These are phyloP conservation scores for Holacanthella duospinosa DNA, from an alignment of 2,888 invertebrate species.

Conservation along the genomic window DNA sequence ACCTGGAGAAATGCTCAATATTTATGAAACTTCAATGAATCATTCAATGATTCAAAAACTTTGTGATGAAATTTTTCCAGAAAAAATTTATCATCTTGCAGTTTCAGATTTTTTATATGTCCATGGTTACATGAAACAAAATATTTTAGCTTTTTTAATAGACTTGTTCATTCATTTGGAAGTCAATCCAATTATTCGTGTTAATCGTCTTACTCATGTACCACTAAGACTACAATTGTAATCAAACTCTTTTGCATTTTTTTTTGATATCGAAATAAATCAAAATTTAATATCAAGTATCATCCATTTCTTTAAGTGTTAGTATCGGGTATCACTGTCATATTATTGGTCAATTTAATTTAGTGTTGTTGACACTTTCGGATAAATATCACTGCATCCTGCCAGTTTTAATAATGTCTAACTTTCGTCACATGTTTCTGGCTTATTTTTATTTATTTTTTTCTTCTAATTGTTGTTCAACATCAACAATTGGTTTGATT, in stretches of 20 bases:
- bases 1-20: slow-evolving; percentile 30
- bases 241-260: neutral
- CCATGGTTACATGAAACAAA: slow-evolving; percentile 36
- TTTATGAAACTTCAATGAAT: slow-evolving; percentile 33
- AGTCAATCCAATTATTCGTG: slow-evolving; percentile 29
- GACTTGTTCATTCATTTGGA: slow-evolving; percentile 34
- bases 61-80: slow-evolving; percentile 33
- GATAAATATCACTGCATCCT: too few relatives aligned
- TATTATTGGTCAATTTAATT: too few relatives aligned
- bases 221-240: slow-evolving; percentile 27
- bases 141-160: slow-evolving; percentile 32
- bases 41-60: slow-evolving; percentile 30
- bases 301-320: too few relatives aligned
- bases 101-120: slow-evolving; percentile 36
- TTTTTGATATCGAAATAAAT: neutral
- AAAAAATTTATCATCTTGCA: slow-evolving; percentile 33
- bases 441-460: too few relatives aligned
- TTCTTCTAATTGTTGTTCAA: too few relatives aligned
- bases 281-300: too few relatives aligned
- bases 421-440: too few relatives aligned
- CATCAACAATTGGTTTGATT: too few relatives aligned
- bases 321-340: too few relatives aligned
- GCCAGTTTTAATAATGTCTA: too few relatives aligned
- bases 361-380: too few relatives aligned
- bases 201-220: slow-evolving; percentile 33